A percentile compares a stretch with the other conserved stretches of the same genome.
Conservation (phyloP, 2,113 vertebrate genomes). For the Corythoichthys haematopterus region DNA sequence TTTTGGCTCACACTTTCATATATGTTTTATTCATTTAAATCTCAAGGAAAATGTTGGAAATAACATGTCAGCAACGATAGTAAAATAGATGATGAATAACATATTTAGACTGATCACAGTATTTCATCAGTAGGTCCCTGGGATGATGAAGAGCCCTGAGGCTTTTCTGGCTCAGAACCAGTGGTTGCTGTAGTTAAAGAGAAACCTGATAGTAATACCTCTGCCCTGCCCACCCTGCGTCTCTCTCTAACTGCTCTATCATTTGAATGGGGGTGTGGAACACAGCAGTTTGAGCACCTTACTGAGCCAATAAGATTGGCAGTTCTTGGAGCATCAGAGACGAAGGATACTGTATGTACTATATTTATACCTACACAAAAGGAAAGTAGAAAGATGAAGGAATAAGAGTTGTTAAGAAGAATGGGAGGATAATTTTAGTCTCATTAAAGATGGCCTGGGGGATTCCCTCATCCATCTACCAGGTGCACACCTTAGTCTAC, state of each 20-base stretch:
- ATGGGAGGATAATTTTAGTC: slow-evolving; percentile 23
- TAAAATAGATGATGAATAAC: background rate
- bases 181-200: slow-evolving; percentile 27
- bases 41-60: slow-evolving; percentile 41
- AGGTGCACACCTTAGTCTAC: slow-evolving; percentile 35
- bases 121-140: slow-evolving; percentile 3
- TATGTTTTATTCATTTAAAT: slow-evolving; percentile 26
- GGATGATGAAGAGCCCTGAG: slow-evolving; percentile 30
- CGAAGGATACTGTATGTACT: background rate
- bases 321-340: slow-evolving; percentile 15
- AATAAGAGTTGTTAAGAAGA: slow-evolving; percentile 24
- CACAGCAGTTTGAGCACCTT: slow-evolving; percentile 23
- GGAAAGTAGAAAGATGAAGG: slow-evolving; percentile 16
- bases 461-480: slow-evolving; percentile 28
- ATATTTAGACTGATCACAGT: background rate
- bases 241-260: slow-evolving; percentile 23
- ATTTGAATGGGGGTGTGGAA: slow-evolving; percentile 27
- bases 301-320: slow-evolving; percentile 26
- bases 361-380: slow-evolving; percentile 28
- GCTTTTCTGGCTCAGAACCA: slow-evolving; percentile 30
- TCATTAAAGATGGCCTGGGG: slow-evolving; percentile 23
- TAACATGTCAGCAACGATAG: slow-evolving; percentile 54
- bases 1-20: slow-evolving; percentile 6
- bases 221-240: slow-evolving; percentile 14
- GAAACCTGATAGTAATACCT: slow-evolving; percentile 48